These are phyloP conservation scores for Toxostoma redivivum DNA, from an alignment of 2,113 vertebrate genomes.

Conservation along the genomic window DNA sequence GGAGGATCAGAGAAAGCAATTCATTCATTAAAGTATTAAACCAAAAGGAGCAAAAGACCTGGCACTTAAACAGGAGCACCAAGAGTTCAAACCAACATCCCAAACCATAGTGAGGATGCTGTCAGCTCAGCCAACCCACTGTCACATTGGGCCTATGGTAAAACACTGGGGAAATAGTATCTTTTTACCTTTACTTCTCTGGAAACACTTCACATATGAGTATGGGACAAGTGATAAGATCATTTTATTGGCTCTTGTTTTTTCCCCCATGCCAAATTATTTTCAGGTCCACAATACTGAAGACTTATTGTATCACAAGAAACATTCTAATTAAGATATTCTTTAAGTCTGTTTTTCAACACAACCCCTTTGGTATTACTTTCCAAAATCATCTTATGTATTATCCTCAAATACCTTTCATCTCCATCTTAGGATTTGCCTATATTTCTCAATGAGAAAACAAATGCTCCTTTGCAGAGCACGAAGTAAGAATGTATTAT, in stretches of 20 bases:
- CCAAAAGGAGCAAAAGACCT: not conserved
- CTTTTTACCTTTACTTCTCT: not conserved
- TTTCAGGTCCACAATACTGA: not conserved
- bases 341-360: not conserved
- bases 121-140: not conserved
- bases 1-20: not conserved
- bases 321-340: not conserved
- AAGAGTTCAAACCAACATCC: not conserved
- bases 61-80: not conserved
- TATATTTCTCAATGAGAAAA: not conserved
- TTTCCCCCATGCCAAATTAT: accelerated
- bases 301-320: not conserved
- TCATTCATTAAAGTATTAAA: not conserved
- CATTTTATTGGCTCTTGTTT: accelerated
- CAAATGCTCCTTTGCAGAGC: not conserved
- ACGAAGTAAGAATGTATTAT: not conserved
- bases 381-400: not conserved
- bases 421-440: accelerated
- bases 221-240: not conserved
- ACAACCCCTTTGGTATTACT: not conserved
- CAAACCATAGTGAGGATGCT: not conserved
- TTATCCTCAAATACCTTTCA: not conserved
- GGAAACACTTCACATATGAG: accelerated
- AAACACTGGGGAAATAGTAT: not conserved
- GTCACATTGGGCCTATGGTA: accelerated